Conservation (phyloP, 2,797 vertebrate genomes). For the Loris lydekkerianus region DNA sequence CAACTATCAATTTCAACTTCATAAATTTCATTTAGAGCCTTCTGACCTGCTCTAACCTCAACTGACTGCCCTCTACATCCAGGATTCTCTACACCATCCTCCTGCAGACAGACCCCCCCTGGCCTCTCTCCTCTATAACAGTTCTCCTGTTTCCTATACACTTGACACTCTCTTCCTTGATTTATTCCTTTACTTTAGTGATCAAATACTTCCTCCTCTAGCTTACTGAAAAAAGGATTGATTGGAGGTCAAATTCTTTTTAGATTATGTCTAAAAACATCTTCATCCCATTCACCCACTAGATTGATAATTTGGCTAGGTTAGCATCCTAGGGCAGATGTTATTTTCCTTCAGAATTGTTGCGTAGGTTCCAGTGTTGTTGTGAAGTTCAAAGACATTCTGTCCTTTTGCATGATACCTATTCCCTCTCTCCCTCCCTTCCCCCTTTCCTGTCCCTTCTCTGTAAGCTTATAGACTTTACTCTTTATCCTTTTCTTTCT, state of each 20-base stretch:
- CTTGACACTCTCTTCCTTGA: neutral
- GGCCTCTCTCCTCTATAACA: neutral
- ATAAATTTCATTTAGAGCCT: neutral
- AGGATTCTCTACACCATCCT: neutral
- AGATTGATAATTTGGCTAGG: neutral
- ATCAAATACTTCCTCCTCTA: neutral
- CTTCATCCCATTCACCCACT: neutral
- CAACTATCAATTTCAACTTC: neutral
- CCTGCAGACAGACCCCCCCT: neutral
- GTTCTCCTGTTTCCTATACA: neutral
- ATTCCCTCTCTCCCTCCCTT: neutral
- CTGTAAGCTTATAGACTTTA: slow-evolving; percentile 16
- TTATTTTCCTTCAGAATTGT: slow-evolving; percentile 29
- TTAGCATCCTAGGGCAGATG: neutral
- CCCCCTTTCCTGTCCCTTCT: neutral
- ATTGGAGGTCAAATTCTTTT: neutral
- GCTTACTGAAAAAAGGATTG: neutral
- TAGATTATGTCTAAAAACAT: neutral
- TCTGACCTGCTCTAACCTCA: neutral
- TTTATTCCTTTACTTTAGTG: neutral
- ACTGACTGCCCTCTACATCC: neutral
- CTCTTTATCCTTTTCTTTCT: neutral
- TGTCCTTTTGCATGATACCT: neutral
- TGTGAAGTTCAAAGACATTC: neutral
- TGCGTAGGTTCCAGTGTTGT: slow-evolving; percentile 2